Evolutionary conservation across 2,113 vertebrate species (phyloP), one percentile per base, ranked within the genome.

Genomic region (Nibea coibor): DNA sequence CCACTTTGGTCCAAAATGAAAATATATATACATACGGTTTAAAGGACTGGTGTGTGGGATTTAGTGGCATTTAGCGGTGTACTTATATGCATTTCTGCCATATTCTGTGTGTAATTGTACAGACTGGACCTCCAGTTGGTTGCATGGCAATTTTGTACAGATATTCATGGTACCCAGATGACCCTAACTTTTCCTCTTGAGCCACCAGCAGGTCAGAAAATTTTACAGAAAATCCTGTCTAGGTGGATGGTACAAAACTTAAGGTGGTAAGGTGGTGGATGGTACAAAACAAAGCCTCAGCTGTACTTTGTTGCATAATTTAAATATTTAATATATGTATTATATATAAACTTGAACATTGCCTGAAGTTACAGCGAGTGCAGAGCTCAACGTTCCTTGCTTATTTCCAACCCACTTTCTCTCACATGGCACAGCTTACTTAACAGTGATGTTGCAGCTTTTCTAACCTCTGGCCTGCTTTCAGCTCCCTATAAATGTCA

Each of bases 401-500:
- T 42, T 43, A 12, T 39, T 7, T 31, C 42, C 47, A 31, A 3
- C 39, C 43, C 43, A 5, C 12, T 57, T 22, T 50, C 50, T 24
- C 35, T 12, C 16, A 0, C 3, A n/a, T 28, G 16, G 28, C 54
- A 2, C 31, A 24, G 20, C 19, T 31, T 47, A 19, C 59, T 10
- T 6, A 15, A 35, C 51, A 11, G 68, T 20, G 53, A 72, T 54
- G 4, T 10, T 20, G 51, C 78, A 72, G 16, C 53, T 65, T 78
- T 10, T 82, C 6, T 42, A 0, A 66, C 4, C 20, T 80, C 48
- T 53, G 63, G 56, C 31, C 69, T 39, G 63, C 35, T 22, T 59
- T 50, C 45, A 7, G 28, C 22, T 43, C 28, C 31, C n/a, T 54
- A 9, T 56, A 72, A 79, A 50, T 50, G 71, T 68, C 78, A 72